These are phyloP conservation scores for Poicephalus gulielmi DNA, from an alignment of 2,113 vertebrate species.

Conservation along the genomic window DNA sequence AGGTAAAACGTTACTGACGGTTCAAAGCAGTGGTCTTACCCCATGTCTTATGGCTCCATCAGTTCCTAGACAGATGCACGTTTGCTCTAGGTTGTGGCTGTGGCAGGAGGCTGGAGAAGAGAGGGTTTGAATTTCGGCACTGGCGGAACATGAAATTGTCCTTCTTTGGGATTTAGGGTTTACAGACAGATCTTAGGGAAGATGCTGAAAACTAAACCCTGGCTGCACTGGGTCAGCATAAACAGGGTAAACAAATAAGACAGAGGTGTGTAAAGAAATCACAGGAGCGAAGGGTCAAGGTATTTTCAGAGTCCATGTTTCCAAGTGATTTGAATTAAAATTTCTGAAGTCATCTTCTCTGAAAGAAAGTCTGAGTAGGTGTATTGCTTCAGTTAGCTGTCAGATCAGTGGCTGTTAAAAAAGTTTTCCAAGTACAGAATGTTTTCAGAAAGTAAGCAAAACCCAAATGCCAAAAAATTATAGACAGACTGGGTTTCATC, in stretches of 20 bases:
- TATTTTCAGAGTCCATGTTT: background rate
- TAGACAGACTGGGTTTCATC: background rate
- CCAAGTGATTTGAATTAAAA: background rate
- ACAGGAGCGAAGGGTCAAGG: background rate
- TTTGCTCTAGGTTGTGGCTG: accelerated
- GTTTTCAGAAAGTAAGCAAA: background rate
- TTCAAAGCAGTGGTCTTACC: too few species aligned
- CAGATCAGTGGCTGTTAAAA: background rate
- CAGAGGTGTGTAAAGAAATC: background rate
- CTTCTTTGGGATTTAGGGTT: background rate
- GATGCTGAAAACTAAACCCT: background rate
- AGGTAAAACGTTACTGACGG: background rate
- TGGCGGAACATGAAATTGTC: too few species aligned
- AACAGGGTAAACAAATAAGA: background rate
- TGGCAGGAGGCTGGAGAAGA: background rate
- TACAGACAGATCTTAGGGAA: background rate
- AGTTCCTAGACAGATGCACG: background rate
- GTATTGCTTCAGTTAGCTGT: background rate
- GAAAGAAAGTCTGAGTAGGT: background rate
- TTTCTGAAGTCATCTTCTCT: background rate
- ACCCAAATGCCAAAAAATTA: background rate
- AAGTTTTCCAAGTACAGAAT: background rate
- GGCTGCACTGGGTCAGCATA: background rate
- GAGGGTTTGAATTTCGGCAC: background rate
- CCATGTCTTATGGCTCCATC: accelerated